Evolutionary conservation across 2,113 vertebrate genomes (phyloP).

Genomic region (Xenotilapia caudafasciata): DNA sequence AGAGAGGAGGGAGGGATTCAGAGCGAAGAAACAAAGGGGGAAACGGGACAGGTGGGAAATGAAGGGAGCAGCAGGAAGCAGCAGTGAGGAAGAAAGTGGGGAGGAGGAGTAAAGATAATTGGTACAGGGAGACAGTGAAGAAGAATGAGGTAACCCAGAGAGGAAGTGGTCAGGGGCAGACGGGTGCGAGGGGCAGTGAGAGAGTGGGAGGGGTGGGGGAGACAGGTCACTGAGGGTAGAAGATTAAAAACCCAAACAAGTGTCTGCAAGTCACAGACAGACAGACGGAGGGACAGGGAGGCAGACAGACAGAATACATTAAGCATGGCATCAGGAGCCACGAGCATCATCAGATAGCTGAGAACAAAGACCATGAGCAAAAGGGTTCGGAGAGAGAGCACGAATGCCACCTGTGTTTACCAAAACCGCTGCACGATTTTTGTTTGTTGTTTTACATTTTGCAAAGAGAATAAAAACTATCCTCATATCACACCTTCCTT

Average conservation of each 20-base stretch:
- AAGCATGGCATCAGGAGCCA: neutral
- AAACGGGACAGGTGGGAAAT: constrained; percentile 49
- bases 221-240: constrained; percentile 43
- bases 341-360: neutral
- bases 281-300: neutral
- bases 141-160: constrained; percentile 1
- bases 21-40: neutral
- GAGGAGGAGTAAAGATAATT: constrained; percentile 35
- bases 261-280: constrained; percentile 31
- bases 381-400: neutral
- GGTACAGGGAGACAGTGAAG: neutral
- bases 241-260: constrained; percentile 36
- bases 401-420: neutral
- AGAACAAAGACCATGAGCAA: neutral
- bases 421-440: neutral
- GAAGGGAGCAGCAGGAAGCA: constrained; percentile 21
- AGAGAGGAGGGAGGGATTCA: neutral
- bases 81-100: neutral
- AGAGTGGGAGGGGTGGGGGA: neutral
- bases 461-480: neutral
- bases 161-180: constrained; percentile 17
- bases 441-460: neutral
- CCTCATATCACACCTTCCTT: no score
- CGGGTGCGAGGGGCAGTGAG: neutral
- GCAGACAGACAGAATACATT: constrained; percentile 48